A percentile compares a stretch with the other conserved stretches of the same genome.
Evolutionary conservation across 1,140 invertebrate genomes (phyloP).

Genomic region (Branchinecta lynchi): DNA sequence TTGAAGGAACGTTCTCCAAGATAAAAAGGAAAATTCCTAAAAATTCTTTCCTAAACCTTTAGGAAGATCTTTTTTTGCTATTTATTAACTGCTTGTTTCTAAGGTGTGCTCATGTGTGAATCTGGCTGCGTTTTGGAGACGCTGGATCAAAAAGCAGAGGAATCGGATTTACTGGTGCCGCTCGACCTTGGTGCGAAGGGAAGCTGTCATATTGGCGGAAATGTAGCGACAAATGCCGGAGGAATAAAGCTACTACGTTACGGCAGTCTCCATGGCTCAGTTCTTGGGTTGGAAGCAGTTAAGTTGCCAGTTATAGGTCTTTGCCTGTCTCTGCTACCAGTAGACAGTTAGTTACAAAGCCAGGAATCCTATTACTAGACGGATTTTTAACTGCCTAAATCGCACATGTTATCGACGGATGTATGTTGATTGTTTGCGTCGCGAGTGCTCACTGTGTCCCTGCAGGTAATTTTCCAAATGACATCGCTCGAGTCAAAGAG

Average conservation of each 20-base stretch:
- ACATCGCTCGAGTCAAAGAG: too few species aligned
- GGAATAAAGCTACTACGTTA: slow-evolving; percentile 83
- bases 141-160: slow-evolving; percentile 55
- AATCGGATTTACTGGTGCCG: slow-evolving; percentile 72
- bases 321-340: too few species aligned
- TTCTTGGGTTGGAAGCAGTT: slow-evolving; percentile 85
- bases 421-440: too few species aligned
- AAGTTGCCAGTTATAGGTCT: slow-evolving; percentile 24
- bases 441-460: too few species aligned
- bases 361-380: too few species aligned
- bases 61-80: too few species aligned
- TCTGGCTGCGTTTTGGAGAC: slow-evolving; percentile 81
- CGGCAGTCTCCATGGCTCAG: slow-evolving; percentile 81
- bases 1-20: too few species aligned
- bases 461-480: too few species aligned
- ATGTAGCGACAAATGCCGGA: slow-evolving; percentile 69
- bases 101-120: slow-evolving; percentile 70
- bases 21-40: too few species aligned
- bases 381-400: too few species aligned
- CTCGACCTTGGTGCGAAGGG: slow-evolving; percentile 93
- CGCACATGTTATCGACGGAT: too few species aligned
- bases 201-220: slow-evolving; percentile 91
- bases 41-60: not conserved
- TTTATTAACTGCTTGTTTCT: slow-evolving; percentile 19
- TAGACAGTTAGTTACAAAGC: too few species aligned